Evolutionary conservation across 2,888 invertebrate species (phyloP).

Genomic region (Notodromas monacha): DNA sequence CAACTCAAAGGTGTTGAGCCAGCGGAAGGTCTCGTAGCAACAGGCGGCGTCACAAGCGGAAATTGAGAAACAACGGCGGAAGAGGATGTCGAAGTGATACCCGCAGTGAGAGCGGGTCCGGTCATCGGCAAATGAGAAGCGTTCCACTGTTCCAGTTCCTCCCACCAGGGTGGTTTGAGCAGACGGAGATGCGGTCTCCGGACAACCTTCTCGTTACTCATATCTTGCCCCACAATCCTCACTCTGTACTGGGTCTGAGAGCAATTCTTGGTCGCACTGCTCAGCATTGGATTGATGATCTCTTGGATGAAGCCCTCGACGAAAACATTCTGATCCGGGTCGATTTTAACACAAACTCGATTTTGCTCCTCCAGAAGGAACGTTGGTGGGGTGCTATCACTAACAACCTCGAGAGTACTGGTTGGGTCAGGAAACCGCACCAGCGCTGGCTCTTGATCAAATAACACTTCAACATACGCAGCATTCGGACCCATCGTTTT

Average conservation of each 20-base stretch:
- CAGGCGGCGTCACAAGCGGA: too few species aligned
- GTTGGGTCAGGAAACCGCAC: slow-evolving; percentile 18
- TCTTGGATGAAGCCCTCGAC: slow-evolving; percentile 47
- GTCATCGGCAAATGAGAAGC: too few species aligned
- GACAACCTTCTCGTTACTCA: slow-evolving; percentile 26
- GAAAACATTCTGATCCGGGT: slow-evolving; percentile 30
- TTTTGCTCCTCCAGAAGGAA: slow-evolving; percentile 39
- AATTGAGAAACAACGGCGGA: too few species aligned
- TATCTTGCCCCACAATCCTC: not conserved
- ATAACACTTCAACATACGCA: slow-evolving; percentile 15
- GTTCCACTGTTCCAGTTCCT: slow-evolving; percentile 66
- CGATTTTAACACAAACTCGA: slow-evolving; percentile 31
- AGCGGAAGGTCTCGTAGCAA: not conserved
- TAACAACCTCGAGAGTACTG: slow-evolving; percentile 54
- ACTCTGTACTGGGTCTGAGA: not conserved
- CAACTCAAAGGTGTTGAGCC: too few species aligned
- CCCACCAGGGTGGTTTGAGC: slow-evolving; percentile 79
- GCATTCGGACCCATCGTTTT: slow-evolving; percentile 16
- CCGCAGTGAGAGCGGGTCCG: too few species aligned
- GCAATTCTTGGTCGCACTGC: too few species aligned
- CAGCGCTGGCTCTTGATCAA: slow-evolving; percentile 11
- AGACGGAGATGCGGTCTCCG: slow-evolving; percentile 64
- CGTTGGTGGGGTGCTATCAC: slow-evolving; percentile 58
- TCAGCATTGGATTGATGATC: slow-evolving; percentile 28
- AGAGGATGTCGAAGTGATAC: too few species aligned